Conservation (phyloP, 64 coral and sea anemone species). For the Catalaphyllia jardinei region DNA sequence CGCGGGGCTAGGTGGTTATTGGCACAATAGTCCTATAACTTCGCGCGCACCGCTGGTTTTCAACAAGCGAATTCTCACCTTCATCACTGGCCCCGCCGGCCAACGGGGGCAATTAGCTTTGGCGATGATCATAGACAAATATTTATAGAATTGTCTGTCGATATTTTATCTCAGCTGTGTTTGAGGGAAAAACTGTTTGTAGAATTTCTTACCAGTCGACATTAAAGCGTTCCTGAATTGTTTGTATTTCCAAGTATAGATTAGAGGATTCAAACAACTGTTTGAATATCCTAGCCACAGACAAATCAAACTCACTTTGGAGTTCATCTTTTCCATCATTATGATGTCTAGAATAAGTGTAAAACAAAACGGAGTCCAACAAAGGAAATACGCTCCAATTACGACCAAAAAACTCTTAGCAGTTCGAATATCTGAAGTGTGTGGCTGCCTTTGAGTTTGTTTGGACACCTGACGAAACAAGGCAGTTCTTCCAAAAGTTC, state of each 20-base stretch:
- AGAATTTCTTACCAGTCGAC: not conserved
- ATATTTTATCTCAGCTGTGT: not conserved
- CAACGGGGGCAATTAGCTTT: no score
- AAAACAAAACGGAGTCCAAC: slow-evolving; percentile 69
- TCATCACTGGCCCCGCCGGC: no score
- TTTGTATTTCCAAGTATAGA: slow-evolving; percentile 79
- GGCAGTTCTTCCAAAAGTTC: not conserved
- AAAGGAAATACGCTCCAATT: slow-evolving; percentile 49
- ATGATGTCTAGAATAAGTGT: slow-evolving; percentile 29
- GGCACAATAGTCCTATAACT: no score
- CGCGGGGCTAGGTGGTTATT: no score
- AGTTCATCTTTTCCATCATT: not conserved
- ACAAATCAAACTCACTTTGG: slow-evolving; percentile 35
- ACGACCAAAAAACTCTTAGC: slow-evolving; percentile 61
- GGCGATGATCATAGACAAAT: no score
- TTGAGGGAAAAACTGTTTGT: not conserved
- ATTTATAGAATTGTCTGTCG: no score
- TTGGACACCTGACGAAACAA: not conserved
- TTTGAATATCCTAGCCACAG: slow-evolving; percentile 68
- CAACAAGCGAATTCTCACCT: no score
- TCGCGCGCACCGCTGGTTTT: no score
- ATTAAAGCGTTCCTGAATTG: slow-evolving; percentile 56
- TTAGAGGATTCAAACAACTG: slow-evolving; percentile 58
- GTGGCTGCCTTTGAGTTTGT: not conserved
- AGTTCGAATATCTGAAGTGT: slow-evolving; percentile 42